Conservation (phyloP, 2,888 invertebrate species). For the Pyrochroa serraticornis region DNA sequence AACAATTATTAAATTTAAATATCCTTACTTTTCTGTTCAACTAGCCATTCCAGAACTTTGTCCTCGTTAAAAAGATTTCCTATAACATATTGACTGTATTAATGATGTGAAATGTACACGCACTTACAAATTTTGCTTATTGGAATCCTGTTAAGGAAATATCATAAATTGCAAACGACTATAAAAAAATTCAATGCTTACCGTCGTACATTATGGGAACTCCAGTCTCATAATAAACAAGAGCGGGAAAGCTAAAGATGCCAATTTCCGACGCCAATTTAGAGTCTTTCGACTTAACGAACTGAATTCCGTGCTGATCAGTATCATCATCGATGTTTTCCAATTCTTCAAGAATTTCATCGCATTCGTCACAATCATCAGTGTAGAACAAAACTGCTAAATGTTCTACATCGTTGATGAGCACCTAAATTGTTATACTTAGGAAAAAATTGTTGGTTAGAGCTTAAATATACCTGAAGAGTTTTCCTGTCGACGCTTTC, state of each 20-base stretch:
- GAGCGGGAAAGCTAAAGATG: slow-evolving; percentile 88
- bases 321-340: slow-evolving; percentile 93
- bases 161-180: slow-evolving; percentile 14
- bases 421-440: slow-evolving; percentile 58
- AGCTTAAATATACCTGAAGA: slow-evolving; percentile 63
- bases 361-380: slow-evolving; percentile 85
- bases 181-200: slow-evolving; percentile 60
- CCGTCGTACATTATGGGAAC: slow-evolving; percentile 95
- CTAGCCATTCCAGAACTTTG: slow-evolving; percentile 94
- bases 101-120: slow-evolving; percentile 10
- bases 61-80: slow-evolving; percentile 94
- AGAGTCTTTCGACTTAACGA: slow-evolving; percentile 90
- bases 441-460: background rate
- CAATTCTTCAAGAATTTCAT: slow-evolving; percentile 82
- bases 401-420: slow-evolving; percentile 89
- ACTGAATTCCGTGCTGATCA: slow-evolving; percentile 90
- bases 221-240: slow-evolving; percentile 92
- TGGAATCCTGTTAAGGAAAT: slow-evolving; percentile 29
- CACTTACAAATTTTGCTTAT: slow-evolving; percentile 26
- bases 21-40: slow-evolving; percentile 95
- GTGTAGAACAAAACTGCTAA: slow-evolving; percentile 88
- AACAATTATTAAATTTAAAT: slow-evolving; percentile 58
- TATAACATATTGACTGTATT: slow-evolving; percentile 62
- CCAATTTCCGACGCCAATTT: slow-evolving; percentile 90
- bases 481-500: slow-evolving; percentile 91